phyloP scores from a whole-genome alignment of 2,113 vertebrate species.

The Andinoacara biseriatus region DNA sequence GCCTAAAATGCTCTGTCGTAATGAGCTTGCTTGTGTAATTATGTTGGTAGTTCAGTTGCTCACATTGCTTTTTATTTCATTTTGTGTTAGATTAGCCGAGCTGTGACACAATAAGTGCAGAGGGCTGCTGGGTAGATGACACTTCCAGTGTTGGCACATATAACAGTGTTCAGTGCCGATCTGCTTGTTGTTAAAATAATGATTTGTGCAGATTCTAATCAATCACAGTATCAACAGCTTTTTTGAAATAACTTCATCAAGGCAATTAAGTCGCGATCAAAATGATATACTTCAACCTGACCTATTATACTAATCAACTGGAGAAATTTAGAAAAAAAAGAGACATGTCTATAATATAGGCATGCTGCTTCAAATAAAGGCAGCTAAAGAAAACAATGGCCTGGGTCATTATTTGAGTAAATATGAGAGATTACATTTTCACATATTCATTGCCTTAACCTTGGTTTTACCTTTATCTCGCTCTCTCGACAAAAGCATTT shows the following conservation, averaged over 20 bases:
- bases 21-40: no score
- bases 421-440: not conserved
- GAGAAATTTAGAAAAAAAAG: not conserved
- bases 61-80: not conserved
- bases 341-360: not conserved
- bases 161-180: not conserved
- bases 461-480: slow-evolving; percentile 50
- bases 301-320: not conserved
- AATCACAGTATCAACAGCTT: not conserved
- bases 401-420: not conserved
- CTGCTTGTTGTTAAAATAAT: not conserved
- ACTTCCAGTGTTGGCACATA: not conserved
- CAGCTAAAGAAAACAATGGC: not conserved
- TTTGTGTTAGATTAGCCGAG: not conserved
- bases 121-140: not conserved
- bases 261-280: not conserved
- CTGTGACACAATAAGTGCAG: not conserved
- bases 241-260: not conserved
- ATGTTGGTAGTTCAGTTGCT: not conserved
- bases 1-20: not conserved
- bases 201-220: not conserved
- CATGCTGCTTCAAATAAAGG: not conserved
- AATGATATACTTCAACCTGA: not conserved
- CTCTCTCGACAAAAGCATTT: slow-evolving; percentile 17
- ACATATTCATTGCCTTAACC: slow-evolving; percentile 35